phyloP scores from a whole-genome alignment of 2,888 invertebrate genomes.

The Netelia inedita region DNA sequence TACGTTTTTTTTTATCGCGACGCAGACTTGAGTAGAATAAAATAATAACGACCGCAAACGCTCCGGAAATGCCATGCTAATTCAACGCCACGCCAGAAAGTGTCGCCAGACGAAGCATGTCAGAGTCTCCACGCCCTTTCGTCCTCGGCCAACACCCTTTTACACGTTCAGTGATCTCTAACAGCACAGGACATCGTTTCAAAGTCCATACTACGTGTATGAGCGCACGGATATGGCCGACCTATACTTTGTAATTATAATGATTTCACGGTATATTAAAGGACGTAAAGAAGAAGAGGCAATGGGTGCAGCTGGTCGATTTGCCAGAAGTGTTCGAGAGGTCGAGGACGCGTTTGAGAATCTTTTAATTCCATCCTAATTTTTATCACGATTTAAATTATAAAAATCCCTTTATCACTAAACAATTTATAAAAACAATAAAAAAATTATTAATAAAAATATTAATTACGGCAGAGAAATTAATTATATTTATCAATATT shows the following conservation, averaged over 20 bases:
- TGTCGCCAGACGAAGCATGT: slow-evolving; percentile 56
- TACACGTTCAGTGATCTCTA: slow-evolving; percentile 57
- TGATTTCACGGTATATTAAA: slow-evolving; percentile 80
- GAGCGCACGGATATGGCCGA: slow-evolving; percentile 1
- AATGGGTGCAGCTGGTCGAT: slow-evolving; percentile 69
- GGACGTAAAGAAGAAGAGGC: slow-evolving; percentile 67
- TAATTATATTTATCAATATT: neutral
- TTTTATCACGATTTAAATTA: neutral
- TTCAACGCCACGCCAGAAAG: slow-evolving; percentile 69
- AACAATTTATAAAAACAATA: no score
- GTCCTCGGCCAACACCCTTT: slow-evolving; percentile 57
- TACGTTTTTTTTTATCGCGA: neutral
- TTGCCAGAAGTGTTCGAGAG: slow-evolving; percentile 31
- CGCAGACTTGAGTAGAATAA: neutral
- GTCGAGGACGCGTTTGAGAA: slow-evolving; percentile 31
- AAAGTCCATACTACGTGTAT: neutral
- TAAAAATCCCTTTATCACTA: neutral
- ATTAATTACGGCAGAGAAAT: no score
- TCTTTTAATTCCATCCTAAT: neutral
- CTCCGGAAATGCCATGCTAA: slow-evolving; percentile 74
- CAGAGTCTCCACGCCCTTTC: slow-evolving; percentile 64
- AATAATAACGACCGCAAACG: slow-evolving; percentile 27
- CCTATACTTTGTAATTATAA: slow-evolving; percentile 77
- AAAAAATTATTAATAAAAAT: no score
- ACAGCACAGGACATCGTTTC: slow-evolving; percentile 44